Evolutionary conservation across 2,113 vertebrate species (phyloP), one percentile per base, ranked within the genome.

Genomic region (Chionomys nivalis): DNA sequence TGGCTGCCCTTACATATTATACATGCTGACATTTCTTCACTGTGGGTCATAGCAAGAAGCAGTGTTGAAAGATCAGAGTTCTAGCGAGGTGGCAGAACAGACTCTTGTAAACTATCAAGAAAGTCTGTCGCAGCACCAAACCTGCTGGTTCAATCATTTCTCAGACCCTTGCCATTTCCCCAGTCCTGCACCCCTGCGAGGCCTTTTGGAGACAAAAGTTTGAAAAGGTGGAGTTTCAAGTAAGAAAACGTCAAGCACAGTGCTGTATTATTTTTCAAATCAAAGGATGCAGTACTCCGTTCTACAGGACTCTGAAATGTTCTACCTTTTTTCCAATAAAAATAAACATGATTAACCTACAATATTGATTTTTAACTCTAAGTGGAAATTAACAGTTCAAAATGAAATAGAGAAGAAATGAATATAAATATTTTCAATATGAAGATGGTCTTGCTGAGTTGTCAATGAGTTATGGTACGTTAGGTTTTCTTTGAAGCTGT

Each of bases 401-500:
- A 92, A 90, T 76, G 5, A 92, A 88, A 79, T 36, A 86, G 36
- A 52, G 47, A 90, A 94, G 21, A 90, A 92, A 26, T 33, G 4
- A 77, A 96, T 75, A 42, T 26, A 77, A 95, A 63, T 52, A 39
- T 70, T 83, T 96, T 95, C 58, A 52, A 77, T 87, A 44, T 39
- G 90, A 97, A 95, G 17, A 58, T 96, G 36, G 78, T 13, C 68
- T 65, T 87, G 70, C 58, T 95, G 86, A 92, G 23, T 24, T 87
- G 28, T 79, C 70, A 93, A 75, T 83, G 93, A 95, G 65, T 82
- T 77, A 83, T 58, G 87, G 87, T 13, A 61, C 47, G 61, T 39
- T 44, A 31, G 24, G 14, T 75, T 91, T 94, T 94, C 33, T 93
- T 31, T 78, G n/a, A 66, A 87, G 63, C 21, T 82, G 49, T 87